Conservation (phyloP, 2,113 vertebrate species). For the Myrmecophaga tridactyla region DNA sequence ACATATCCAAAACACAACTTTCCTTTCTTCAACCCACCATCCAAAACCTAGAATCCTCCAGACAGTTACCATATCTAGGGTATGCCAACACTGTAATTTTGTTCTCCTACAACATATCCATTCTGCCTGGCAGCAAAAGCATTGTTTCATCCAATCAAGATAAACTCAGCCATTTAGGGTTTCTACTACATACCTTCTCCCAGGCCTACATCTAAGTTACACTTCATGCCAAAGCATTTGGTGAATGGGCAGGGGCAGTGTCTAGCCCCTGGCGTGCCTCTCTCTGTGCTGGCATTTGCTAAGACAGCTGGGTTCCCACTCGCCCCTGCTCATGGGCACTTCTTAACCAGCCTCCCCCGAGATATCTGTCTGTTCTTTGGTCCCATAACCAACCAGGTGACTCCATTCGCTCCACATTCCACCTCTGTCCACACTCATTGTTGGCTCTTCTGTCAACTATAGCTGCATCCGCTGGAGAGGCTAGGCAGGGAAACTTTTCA, state of each 20-base stretch:
- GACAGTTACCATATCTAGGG: neutral
- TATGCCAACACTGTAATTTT: neutral
- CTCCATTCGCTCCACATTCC: no score
- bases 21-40: neutral
- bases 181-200: neutral
- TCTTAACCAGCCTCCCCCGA: neutral
- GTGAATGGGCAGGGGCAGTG: fast-evolving
- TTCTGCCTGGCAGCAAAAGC: neutral
- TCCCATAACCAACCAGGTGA: neutral
- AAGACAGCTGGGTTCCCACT: neutral
- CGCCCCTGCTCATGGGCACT: neutral
- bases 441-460: neutral
- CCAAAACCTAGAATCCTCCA: neutral
- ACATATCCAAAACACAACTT: neutral
- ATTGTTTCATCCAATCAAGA: neutral
- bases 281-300: neutral
- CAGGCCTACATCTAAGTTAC: neutral
- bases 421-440: neutral
- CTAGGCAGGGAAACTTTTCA: neutral
- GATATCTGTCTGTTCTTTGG: neutral
- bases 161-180: neutral
- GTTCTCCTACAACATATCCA: neutral
- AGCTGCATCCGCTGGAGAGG: neutral
- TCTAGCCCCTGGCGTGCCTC: neutral
- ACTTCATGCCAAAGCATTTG: neutral